A percentile compares a stretch with the other conserved stretches of the same genome.
Conservation (phyloP, 2,797 vertebrate genomes). For the Hoplostethus mediterraneus region DNA sequence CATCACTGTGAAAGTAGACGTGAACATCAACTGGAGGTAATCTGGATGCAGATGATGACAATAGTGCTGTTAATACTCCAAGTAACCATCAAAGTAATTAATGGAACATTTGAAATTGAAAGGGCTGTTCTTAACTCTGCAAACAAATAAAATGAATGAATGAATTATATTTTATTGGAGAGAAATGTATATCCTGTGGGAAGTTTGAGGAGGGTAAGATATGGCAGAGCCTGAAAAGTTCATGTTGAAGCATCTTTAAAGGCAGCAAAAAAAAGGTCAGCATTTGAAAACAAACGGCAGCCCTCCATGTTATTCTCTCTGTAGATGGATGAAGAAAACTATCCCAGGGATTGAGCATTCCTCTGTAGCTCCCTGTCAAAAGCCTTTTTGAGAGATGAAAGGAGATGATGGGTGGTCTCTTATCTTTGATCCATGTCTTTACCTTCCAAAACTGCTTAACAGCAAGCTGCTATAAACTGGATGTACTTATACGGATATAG, state of each 20-base stretch:
- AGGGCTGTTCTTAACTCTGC: neutral
- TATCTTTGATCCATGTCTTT: conserved; percentile 68
- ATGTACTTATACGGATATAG: conserved; percentile 16
- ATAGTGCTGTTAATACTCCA: conserved; percentile 19
- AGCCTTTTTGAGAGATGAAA: conserved; percentile 70
- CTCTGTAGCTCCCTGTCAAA: conserved; percentile 56
- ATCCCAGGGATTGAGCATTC: conserved; percentile 26
- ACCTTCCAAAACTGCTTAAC: conserved; percentile 46
- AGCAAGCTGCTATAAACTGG: conserved; percentile 38
- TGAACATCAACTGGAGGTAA: neutral
- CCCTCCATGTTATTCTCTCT: conserved; percentile 41
- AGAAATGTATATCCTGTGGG: neutral
- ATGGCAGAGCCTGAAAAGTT: conserved; percentile 4
- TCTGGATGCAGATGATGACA: conserved; percentile 29
- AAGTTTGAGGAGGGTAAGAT: neutral
- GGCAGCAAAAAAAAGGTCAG: conserved; percentile 4
- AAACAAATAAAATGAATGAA: too few species aligned
- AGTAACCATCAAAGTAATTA: too few species aligned
- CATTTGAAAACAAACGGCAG: conserved; percentile 43
- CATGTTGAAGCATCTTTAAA: conserved; percentile 38
- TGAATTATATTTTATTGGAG: neutral
- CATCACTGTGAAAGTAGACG: neutral
- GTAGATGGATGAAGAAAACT: conserved; percentile 32
- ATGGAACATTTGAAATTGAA: neutral
- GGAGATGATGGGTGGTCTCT: conserved; percentile 53